Base-by-base conservation (phyloP, 35 echinoderm and acorn worm genomes). In the Amphiura filiformis region DNA sequence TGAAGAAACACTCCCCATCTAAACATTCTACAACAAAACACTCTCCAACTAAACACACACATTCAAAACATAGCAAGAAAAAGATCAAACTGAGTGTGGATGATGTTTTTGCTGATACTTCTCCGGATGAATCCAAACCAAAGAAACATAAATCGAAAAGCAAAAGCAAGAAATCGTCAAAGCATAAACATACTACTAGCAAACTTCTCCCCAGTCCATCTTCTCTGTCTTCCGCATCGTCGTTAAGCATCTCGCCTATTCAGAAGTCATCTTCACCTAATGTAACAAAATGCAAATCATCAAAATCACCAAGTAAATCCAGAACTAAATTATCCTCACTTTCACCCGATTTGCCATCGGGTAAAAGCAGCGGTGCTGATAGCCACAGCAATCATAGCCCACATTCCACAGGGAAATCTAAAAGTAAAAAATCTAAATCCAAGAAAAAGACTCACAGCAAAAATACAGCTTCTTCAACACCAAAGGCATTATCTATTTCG, bases 81-180 rank as follows among this genome's bases (percentile, higher is more conserved):
- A 37, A 36, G 32, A 65, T 61, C n/a, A 85, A 85, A 85, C 31
- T 85, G 56, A 65, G 64, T 75, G 44, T 64, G 15, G 37, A 65
- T 23, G 56, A 37, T 22, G 83, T 61, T 18, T 33, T 34, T 85
- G 83, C 26, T 0, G 44, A 61, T 39, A 20, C 49, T n/a, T 52
- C 39, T 47, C 37, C 35, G 33, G 64, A 75, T 70, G 61, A 70
- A 70, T 18, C 61, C 17, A 85, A 85, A 39, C 56, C 83, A 85
- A 85, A 85, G 56, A 85, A 85, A 37, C 32, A 34, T 65, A 85
- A 85, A 22, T 65, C 47, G 14, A 85, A 84, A 84, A 84, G 17
- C 81, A 84, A 85, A 85, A 64, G 35, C 83, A 85, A 85, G 35
- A 56, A 82, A 38, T 82, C 37, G 22, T 39, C 80, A n/a, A 37